Base-by-base conservation (phyloP, 2,113 vertebrate species). In the Nothoprocta pentlandii region DNA sequence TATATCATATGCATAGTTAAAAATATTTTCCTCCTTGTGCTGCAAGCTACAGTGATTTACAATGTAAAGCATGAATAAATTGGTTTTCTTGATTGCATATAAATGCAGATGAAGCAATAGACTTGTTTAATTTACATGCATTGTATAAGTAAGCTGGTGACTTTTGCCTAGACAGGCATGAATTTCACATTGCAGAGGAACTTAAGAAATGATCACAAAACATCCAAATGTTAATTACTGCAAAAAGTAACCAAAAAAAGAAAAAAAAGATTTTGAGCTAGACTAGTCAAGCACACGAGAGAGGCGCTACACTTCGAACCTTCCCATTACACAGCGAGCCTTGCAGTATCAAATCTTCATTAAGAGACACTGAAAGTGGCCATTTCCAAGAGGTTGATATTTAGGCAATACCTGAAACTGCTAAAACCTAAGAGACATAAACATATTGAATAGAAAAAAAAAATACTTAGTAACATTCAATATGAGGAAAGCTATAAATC, bases 121-220 rank as follows among this genome's bases (percentile, higher is more conserved):
- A 69, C 30, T 6, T n/a, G 1, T 28, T 66, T 87, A 81, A 84
- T 92, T 79, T 69, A 73, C 32, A 93, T 46, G 83, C 70, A 82
- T 32, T 34, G 16, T 68, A 1, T 11, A 81, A 69, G 67, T 46
- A 89, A 89, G 89, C 66, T 34, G 32, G 56, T 46, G 61, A 92
- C 61, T 86, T 93, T 86, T 75, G 68, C 66, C 47, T 84, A 81
- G 84, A 13, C 2, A 92, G 61, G 92, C 32, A 47, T 9, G 25
- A 90, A 76, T 92, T 87, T 90, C 47, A 75, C 32, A 62, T n/a
- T 39, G 32, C 74, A 84, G 53, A 89, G 36, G 39, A 95, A 84
- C 66, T 61, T 68, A 21, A 91, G 34, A 82, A 90, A 81, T 16
- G 0, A 58, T 78, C 12, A 78, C 7, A 25, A 83, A 90, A 68